A percentile compares a stretch with the other conserved stretches of the same genome.
Conservation (phyloP, 53 echinoderm and acorn worm genomes). For the Holothuria leucospilota region DNA sequence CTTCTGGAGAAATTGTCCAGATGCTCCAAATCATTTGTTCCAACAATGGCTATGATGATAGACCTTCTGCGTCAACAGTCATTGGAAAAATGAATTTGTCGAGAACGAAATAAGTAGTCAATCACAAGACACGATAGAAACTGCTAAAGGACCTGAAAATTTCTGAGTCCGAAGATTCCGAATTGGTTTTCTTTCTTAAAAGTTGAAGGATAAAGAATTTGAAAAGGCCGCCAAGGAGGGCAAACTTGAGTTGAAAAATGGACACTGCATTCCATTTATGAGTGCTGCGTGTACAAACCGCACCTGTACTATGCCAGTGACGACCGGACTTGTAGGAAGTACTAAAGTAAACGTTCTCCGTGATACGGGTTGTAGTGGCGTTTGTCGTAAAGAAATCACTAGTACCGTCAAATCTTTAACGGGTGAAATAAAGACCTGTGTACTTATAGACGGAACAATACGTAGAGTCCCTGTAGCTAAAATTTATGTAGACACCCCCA, state of each 20-base stretch:
- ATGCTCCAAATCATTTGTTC: neutral
- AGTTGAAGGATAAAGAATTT: neutral
- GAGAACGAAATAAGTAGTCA: no score
- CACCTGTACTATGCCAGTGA: no score
- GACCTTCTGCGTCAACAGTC: neutral
- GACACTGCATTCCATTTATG: neutral
- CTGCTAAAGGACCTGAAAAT: no score
- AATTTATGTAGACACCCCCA: conserved; percentile 11
- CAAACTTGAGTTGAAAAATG: neutral
- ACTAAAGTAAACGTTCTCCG: neutral
- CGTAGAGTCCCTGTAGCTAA: neutral
- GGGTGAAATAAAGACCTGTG: neutral
- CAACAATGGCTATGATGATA: conserved; percentile 1
- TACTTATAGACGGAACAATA: conserved; percentile 29
- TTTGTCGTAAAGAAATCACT: neutral
- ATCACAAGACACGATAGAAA: no score
- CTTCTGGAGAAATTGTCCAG: neutral
- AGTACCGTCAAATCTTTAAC: neutral
- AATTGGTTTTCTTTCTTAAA: neutral
- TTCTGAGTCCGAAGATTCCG: neutral
- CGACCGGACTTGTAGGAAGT: neutral
- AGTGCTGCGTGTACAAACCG: neutral
- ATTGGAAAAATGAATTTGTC: no score
- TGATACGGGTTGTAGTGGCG: neutral
- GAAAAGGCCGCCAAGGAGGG: neutral